Percentiles rank a stretch among this genome's conserved stretches.
These are phyloP conservation scores for Athalia rosae DNA, from an alignment of 2,888 invertebrate genomes.

Conservation along the genomic window DNA sequence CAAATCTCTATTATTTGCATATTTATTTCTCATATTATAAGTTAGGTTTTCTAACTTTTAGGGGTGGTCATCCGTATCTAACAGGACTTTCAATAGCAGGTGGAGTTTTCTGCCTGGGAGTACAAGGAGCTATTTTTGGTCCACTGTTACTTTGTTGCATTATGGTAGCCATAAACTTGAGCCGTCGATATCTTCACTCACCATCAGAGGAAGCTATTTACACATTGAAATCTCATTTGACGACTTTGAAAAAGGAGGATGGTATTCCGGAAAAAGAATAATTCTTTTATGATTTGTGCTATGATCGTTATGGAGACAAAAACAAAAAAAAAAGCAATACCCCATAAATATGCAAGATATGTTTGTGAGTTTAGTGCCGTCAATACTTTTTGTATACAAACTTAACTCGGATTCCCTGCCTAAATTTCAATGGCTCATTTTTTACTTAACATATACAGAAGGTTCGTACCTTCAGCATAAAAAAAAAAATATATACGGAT, in stretches of 20 bases:
- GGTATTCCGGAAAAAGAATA: conserved; percentile 4
- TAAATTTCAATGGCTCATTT: conserved; percentile 1
- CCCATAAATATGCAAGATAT: neutral
- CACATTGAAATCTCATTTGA: conserved; percentile 60
- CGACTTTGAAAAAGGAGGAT: conserved; percentile 51
- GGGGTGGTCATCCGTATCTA: conserved; percentile 96
- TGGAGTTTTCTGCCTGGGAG: conserved; percentile 97
- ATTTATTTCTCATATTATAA: no score
- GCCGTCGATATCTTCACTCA: conserved; percentile 71
- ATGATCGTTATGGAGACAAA: neutral
- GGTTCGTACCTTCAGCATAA: no score
- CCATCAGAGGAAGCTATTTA: conserved; percentile 78
- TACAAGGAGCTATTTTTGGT: conserved; percentile 97
- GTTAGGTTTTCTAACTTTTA: conserved; percentile 66
- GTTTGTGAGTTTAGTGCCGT: neutral
- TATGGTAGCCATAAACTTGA: conserved; percentile 91
- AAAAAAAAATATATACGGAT: no score
- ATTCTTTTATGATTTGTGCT: neutral
- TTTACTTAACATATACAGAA: no score
- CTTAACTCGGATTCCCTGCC: neutral
- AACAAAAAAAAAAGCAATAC: neutral
- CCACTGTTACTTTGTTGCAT: conserved; percentile 95
- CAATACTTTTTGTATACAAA: neutral
- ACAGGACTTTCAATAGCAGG: conserved; percentile 98
- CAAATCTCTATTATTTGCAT: no score